These are phyloP conservation scores for Lasioglossum leucozonium DNA, from an alignment of 2,888 invertebrate species.

Conservation along the genomic window DNA sequence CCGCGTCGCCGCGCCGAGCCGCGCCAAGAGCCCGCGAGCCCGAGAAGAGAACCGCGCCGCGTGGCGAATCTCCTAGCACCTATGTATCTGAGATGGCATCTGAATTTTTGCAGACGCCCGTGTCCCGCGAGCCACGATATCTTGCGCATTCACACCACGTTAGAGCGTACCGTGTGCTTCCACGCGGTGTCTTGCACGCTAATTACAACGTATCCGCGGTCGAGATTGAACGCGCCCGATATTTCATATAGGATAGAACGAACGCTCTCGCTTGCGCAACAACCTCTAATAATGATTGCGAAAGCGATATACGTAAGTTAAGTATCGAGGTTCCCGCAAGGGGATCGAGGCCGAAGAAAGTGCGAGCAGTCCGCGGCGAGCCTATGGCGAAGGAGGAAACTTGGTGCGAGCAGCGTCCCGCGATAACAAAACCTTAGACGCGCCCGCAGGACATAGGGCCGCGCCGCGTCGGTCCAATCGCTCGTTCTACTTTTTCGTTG, in stretches of 20 bases:
- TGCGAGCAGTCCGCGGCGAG: conserved; percentile 16
- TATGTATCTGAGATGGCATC: conserved; percentile 75
- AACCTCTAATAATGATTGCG: conserved; percentile 69
- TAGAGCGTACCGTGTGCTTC: conserved; percentile 51
- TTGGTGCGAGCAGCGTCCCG: not conserved
- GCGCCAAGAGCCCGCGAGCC: not conserved
- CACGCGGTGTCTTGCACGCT: conserved; percentile 69
- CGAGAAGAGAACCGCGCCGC: not conserved
- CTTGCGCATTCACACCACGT: conserved; percentile 65
- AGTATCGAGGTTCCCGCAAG: conserved; percentile 52
- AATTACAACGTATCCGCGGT: conserved; percentile 70
- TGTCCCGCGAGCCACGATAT: conserved; percentile 67
- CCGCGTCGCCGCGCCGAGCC: not conserved
- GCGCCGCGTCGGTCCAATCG: not conserved
- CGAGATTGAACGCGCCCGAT: conserved; percentile 68
- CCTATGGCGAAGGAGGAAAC: conserved; percentile 8
- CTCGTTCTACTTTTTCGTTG: not conserved
- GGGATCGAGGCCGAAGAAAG: conserved; percentile 64
- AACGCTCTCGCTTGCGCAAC: conserved; percentile 62
- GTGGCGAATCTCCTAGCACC: conserved; percentile 71
- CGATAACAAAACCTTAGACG: conserved; percentile 17
- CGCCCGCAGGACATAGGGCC: not conserved
- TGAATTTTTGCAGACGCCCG: conserved; percentile 75
- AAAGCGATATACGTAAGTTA: conserved; percentile 66
- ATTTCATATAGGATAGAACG: conserved; percentile 66